These are phyloP conservation scores for Lepidocyrtoides sp. DNA, from an alignment of 2,888 invertebrate genomes.

Conservation along the genomic window DNA sequence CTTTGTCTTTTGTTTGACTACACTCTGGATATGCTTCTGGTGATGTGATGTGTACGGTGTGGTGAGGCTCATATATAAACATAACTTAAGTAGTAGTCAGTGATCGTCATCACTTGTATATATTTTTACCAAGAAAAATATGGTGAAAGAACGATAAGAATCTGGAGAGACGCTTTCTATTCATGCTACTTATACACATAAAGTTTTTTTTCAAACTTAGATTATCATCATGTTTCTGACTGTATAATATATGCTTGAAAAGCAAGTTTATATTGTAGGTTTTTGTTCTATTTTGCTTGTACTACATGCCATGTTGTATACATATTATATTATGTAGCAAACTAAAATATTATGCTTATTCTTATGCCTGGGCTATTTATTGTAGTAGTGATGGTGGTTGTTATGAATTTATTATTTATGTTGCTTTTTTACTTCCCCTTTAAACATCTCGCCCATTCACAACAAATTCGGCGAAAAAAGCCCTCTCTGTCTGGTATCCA, in stretches of 20 bases:
- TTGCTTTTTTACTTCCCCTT: constrained; percentile 37
- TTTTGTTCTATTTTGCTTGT: not conserved
- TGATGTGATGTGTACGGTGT: not conserved
- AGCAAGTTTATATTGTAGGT: not conserved
- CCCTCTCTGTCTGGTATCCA: constrained; percentile 24
- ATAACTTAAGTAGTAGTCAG: not conserved
- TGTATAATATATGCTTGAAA: constrained; percentile 1
- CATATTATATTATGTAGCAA: constrained; percentile 14
- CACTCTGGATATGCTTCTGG: not conserved
- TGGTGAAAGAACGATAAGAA: constrained; percentile 41
- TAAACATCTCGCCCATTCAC: constrained; percentile 14
- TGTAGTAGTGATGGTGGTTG: constrained; percentile 24
- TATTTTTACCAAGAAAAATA: constrained; percentile 27
- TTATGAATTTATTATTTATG: constrained; percentile 78
- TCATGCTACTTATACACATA: not conserved
- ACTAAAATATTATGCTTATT: constrained; percentile 4
- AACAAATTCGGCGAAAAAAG: constrained; percentile 44
- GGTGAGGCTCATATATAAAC: not conserved
- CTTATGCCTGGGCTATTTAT: constrained; percentile 9
- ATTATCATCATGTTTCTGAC: constrained; percentile 9
- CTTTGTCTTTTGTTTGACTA: constrained; percentile 24
- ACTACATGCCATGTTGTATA: not conserved
- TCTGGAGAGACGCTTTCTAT: constrained; percentile 26
- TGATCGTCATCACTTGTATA: constrained; percentile 44
- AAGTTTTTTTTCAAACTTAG: not conserved